Evolutionary conservation across 1,140 invertebrate species (phyloP).

Genomic region (Glossosoma conforme): DNA sequence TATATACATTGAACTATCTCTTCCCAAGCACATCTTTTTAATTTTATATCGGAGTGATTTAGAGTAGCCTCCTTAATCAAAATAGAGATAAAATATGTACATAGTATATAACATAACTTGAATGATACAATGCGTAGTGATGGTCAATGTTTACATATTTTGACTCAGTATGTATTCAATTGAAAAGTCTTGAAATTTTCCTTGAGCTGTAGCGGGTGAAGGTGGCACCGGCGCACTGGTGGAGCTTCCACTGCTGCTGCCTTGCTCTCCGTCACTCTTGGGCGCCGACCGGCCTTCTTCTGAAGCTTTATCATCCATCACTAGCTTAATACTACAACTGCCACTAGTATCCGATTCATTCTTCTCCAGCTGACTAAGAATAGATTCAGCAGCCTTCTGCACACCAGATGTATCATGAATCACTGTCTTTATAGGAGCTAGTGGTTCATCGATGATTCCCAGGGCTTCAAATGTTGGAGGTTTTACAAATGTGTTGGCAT

Average conservation of each 20-base stretch:
- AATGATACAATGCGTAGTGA: neutral
- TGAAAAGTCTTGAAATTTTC: conserved; percentile 29
- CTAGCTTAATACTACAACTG: conserved; percentile 3
- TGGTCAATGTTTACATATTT: conserved; percentile 16
- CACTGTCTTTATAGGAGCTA: conserved; percentile 3
- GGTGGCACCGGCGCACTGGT: neutral
- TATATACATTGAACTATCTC: no score
- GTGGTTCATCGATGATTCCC: conserved; percentile 1
- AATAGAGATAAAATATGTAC: no score
- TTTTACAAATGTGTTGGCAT: no score
- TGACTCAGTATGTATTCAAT: conserved; percentile 28
- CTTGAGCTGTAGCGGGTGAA: conserved; percentile 4
- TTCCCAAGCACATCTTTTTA: no score
- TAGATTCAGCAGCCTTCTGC: conserved; percentile 23
- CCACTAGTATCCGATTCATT: neutral
- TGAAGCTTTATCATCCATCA: neutral
- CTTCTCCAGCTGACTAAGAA: conserved; percentile 25
- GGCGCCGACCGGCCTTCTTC: neutral
- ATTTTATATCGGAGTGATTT: no score
- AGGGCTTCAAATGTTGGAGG: neutral
- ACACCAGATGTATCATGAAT: conserved; percentile 11
- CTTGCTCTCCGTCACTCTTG: no score
- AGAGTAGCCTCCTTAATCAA: no score
- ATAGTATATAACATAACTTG: no score
- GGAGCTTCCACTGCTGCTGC: neutral